Evolutionary conservation across 2,797 vertebrate species (phyloP).

Genomic region (Manis javanica): DNA sequence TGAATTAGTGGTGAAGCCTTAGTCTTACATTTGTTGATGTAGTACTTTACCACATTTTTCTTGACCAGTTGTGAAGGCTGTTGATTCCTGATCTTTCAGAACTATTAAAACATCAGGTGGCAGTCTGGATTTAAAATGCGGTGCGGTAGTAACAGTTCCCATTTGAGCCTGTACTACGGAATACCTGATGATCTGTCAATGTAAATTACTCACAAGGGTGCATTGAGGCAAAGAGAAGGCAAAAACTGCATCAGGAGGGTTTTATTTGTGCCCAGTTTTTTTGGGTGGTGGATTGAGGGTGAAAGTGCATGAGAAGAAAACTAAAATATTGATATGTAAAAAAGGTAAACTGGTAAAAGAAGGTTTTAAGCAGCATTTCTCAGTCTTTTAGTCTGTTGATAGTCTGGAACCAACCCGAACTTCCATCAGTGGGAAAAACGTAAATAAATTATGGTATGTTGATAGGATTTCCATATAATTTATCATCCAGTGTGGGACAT

Average conservation of each 20-base stretch:
- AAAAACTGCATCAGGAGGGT: background rate
- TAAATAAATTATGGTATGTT: background rate
- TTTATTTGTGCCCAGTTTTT: background rate
- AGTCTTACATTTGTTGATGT: background rate
- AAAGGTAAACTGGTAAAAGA: conserved; percentile 6
- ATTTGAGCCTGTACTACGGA: background rate
- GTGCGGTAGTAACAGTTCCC: background rate
- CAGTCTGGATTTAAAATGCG: conserved; percentile 34
- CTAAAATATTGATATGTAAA: background rate
- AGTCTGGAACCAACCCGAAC: background rate
- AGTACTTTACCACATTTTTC: background rate
- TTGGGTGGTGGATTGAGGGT: background rate
- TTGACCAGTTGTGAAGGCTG: background rate
- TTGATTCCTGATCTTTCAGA: conserved; percentile 30
- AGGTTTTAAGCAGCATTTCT: conserved; percentile 1
- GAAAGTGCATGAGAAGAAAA: background rate
- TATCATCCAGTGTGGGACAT: background rate
- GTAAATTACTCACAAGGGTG: conserved; percentile 9
- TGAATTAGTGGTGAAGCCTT: background rate
- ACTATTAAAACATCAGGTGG: conserved; percentile 9
- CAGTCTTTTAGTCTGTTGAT: background rate
- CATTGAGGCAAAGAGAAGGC: background rate
- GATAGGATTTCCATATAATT: conserved; percentile 33
- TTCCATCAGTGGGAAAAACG: conserved; percentile 4
- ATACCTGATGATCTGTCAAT: background rate